These are phyloP conservation scores for Catonia carolina DNA, from an alignment of 2,888 invertebrate genomes.

Conservation along the genomic window DNA sequence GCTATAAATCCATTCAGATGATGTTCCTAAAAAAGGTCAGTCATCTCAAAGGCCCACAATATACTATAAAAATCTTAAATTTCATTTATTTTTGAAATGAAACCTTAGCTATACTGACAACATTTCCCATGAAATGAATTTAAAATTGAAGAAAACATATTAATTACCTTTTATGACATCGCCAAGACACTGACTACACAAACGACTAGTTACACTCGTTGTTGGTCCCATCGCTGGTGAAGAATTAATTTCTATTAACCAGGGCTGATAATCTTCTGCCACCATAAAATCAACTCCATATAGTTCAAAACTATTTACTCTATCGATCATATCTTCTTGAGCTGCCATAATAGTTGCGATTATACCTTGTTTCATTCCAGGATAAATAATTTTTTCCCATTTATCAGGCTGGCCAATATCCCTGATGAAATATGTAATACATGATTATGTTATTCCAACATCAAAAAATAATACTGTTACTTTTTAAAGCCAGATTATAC, in stretches of 20 bases:
- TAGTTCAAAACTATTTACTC: constrained; percentile 70
- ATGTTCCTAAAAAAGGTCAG: too few species aligned
- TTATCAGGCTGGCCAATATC: constrained; percentile 66
- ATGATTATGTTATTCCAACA: background rate
- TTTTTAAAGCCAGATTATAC: background rate
- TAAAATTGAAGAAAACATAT: too few species aligned
- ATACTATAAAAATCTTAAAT: too few species aligned
- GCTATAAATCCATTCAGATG: too few species aligned
- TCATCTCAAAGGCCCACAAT: too few species aligned
- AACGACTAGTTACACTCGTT: constrained; percentile 77
- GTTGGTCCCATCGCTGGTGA: constrained; percentile 89
- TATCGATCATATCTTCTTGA: constrained; percentile 75
- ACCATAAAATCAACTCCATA: constrained; percentile 96
- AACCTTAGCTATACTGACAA: too few species aligned
- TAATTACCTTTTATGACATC: constrained; percentile 83
- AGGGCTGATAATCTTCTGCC: constrained; percentile 72
- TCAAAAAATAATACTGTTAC: background rate
- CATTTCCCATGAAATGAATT: too few species aligned
- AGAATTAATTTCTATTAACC: constrained; percentile 92
- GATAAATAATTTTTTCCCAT: constrained; percentile 81
- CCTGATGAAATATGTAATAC: constrained; percentile 45
- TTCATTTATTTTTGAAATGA: too few species aligned
- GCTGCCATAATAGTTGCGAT: constrained; percentile 78
- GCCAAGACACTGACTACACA: constrained; percentile 82
- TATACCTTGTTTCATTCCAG: constrained; percentile 74